These are phyloP conservation scores for Ploceus nigricollis DNA, from an alignment of 2,113 vertebrate genomes.

Conservation along the genomic window DNA sequence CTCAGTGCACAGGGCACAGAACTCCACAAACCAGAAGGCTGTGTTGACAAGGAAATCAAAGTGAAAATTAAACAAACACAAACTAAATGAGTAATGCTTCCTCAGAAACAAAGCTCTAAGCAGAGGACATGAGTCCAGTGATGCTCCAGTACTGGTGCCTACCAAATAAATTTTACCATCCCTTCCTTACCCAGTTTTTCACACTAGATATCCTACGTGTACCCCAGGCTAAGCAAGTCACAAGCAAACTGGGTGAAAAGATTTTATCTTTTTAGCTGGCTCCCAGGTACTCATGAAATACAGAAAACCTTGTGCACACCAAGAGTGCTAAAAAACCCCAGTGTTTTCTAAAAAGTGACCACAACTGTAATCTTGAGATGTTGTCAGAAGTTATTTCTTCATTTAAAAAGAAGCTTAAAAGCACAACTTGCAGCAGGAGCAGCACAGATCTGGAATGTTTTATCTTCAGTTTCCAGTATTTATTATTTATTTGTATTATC, in stretches of 20 bases:
- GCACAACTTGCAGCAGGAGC: background rate
- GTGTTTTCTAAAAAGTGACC: background rate
- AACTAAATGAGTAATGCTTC: background rate
- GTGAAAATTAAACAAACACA: background rate
- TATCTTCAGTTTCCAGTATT: background rate
- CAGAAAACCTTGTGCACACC: background rate
- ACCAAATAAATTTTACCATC: background rate
- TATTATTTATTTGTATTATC: conserved; percentile 39
- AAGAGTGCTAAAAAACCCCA: background rate
- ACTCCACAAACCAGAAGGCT: background rate
- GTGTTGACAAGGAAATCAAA: background rate
- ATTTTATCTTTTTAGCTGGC: background rate
- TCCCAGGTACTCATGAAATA: background rate
- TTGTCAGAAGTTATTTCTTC: background rate
- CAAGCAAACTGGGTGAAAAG: background rate
- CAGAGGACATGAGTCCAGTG: background rate
- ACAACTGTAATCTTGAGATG: background rate
- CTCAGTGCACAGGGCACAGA: background rate
- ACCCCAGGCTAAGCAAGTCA: background rate
- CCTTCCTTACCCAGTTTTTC: background rate
- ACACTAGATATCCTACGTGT: fast-evolving
- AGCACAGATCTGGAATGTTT: background rate
- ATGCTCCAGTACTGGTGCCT: background rate
- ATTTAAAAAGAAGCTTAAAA: background rate
- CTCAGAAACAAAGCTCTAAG: background rate